Conservation (phyloP, 1,140 invertebrate genomes). For the Drosophila setifemur region DNA sequence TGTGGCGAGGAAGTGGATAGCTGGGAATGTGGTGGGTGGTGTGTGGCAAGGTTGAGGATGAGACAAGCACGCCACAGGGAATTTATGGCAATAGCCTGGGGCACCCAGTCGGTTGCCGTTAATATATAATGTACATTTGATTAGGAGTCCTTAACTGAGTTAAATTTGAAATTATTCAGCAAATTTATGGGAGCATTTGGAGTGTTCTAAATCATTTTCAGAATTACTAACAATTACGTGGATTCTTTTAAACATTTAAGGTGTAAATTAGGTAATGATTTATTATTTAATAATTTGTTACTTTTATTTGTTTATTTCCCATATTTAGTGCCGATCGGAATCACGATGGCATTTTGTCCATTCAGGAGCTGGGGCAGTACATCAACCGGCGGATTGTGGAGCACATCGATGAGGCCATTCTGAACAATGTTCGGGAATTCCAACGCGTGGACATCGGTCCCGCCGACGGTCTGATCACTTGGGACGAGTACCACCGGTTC, state of each 20-base stretch:
- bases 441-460: slow-evolving; percentile 88
- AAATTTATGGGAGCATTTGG: no score
- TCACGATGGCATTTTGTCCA: slow-evolving; percentile 85
- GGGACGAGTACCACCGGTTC: slow-evolving; percentile 90
- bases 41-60: not conserved
- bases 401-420: slow-evolving; percentile 88
- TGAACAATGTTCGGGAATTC: slow-evolving; percentile 89
- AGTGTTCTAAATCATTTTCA: no score
- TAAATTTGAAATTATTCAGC: not conserved
- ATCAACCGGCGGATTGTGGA: slow-evolving; percentile 89
- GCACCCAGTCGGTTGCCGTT: not conserved
- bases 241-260: not conserved
- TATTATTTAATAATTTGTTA: not conserved
- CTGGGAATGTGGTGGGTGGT: not conserved
- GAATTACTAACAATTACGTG: not conserved
- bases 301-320: not conserved
- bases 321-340: slow-evolving; percentile 87
- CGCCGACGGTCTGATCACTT: slow-evolving; percentile 89
- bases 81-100: not conserved
- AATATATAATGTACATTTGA: slow-evolving; percentile 29
- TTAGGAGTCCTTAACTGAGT: slow-evolving; percentile 8
- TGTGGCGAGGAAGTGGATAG: not conserved
- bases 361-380: slow-evolving; percentile 88
- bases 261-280: not conserved
- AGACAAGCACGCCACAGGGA: slow-evolving; percentile 16